phyloP scores from a whole-genome alignment of 2,888 invertebrate species.

The Apocheima hispidaria region DNA sequence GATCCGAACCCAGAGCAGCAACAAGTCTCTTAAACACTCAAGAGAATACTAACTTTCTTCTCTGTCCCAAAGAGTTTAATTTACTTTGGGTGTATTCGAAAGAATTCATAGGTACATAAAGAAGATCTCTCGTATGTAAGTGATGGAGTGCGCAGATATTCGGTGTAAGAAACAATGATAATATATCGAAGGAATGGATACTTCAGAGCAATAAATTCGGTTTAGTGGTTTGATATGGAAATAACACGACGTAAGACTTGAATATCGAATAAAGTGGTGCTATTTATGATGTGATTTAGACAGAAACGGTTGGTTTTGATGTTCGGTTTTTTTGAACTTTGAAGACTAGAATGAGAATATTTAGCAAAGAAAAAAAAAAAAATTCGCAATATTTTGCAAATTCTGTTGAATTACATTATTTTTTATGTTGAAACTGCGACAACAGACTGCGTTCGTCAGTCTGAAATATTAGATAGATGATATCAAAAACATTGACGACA shows the following conservation, averaged over 20 bases:
- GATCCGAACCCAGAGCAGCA: constrained; percentile 77
- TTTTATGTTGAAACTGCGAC: too few species aligned
- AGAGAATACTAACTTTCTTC: constrained; percentile 63
- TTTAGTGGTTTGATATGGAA: constrained; percentile 44
- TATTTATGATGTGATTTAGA: constrained; percentile 40
- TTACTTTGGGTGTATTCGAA: constrained; percentile 47
- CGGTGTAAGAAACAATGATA: constrained; percentile 52
- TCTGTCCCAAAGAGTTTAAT: constrained; percentile 58
- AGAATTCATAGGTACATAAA: constrained; percentile 70
- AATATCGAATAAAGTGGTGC: constrained; percentile 29
- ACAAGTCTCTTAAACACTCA: constrained; percentile 69
- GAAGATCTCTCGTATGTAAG: constrained; percentile 66
- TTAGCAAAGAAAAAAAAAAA: too few species aligned
- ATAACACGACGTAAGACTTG: constrained; percentile 35
- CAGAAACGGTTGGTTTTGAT: constrained; percentile 19
- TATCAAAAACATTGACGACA: too few species aligned
- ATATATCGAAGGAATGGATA: constrained; percentile 49
- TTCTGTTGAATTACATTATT: too few species aligned
- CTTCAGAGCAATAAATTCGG: constrained; percentile 44
- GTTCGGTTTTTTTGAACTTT: constrained; percentile 13
- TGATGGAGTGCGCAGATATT: constrained; percentile 65
- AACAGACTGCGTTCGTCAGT: too few species aligned
- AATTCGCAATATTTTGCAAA: too few species aligned
- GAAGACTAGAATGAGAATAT: background rate
- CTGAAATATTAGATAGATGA: too few species aligned